Evolutionary conservation across 2,888 invertebrate species (phyloP).

Genomic region (Bimastos eiseni): DNA sequence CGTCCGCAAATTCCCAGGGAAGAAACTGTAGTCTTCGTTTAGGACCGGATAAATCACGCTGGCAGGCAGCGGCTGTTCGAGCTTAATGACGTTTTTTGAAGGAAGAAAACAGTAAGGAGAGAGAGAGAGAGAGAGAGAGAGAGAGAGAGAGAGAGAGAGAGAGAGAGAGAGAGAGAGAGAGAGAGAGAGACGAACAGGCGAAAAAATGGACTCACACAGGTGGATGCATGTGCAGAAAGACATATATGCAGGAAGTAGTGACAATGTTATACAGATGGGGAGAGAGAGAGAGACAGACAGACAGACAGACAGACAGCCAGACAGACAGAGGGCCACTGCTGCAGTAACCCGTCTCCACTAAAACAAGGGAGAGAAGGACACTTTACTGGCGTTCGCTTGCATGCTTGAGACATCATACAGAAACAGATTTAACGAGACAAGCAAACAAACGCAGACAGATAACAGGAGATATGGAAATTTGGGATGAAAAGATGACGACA

Average conservation of each 20-base stretch:
- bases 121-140: conserved; percentile 3
- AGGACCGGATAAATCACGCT: not conserved
- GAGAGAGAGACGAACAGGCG: not conserved
- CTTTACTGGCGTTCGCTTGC: too few species aligned
- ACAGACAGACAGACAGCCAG: too few species aligned
- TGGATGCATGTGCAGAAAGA: too few species aligned
- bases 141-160: not conserved
- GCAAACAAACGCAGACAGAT: not conserved
- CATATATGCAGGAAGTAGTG: too few species aligned
- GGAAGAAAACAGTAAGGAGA: not conserved
- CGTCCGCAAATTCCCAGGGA: not conserved
- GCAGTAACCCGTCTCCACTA: not conserved
- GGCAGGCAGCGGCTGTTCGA: not conserved
- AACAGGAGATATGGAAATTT: not conserved
- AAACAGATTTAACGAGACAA: not conserved
- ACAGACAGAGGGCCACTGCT: too few species aligned
- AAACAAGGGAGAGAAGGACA: not conserved
- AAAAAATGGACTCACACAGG: too few species aligned
- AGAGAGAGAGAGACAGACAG: too few species aligned
- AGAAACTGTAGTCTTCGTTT: not conserved
- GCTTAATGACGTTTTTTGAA: not conserved
- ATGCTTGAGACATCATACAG: not conserved
- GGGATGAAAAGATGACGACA: not conserved
- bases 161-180: not conserved
- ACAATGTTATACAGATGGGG: too few species aligned